Conservation (phyloP, 2,888 invertebrate genomes). For the Galeopsomyia nigrocyanea region DNA sequence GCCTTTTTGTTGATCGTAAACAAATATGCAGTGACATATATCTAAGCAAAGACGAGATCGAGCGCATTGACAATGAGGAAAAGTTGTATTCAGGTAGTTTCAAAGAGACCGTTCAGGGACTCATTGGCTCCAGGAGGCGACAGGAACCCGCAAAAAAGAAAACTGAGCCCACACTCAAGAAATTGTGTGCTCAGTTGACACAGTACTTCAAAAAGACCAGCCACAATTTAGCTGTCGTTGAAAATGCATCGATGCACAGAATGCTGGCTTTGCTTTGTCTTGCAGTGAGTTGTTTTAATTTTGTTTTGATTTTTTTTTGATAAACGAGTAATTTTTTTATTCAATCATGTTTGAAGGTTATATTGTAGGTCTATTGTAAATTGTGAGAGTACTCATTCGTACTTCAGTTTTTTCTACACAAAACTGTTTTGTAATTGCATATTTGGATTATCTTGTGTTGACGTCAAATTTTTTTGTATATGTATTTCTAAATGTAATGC, state of each 20-base stretch:
- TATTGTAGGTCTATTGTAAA: background rate
- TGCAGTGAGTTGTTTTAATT: constrained; percentile 34
- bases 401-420: background rate
- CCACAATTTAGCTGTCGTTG: constrained; percentile 52
- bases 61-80: background rate
- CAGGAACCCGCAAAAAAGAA: background rate
- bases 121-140: background rate
- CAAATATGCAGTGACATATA: background rate
- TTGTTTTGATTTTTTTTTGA: constrained; percentile 23
- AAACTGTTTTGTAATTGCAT: background rate
- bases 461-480: background rate
- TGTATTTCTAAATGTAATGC: background rate
- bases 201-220: background rate
- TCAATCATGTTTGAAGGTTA: background rate
- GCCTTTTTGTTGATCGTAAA: background rate
- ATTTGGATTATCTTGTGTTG: background rate
- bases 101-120: background rate
- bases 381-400: too few species aligned
- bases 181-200: constrained; percentile 15
- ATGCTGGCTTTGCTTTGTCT: constrained; percentile 53
- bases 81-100: background rate
- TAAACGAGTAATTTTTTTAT: constrained; percentile 12
- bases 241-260: constrained; percentile 57
- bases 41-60: background rate
- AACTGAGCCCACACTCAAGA: background rate